Base-by-base conservation (phyloP, 1,140 invertebrate species). In the Drosophila mauritiana region DNA sequence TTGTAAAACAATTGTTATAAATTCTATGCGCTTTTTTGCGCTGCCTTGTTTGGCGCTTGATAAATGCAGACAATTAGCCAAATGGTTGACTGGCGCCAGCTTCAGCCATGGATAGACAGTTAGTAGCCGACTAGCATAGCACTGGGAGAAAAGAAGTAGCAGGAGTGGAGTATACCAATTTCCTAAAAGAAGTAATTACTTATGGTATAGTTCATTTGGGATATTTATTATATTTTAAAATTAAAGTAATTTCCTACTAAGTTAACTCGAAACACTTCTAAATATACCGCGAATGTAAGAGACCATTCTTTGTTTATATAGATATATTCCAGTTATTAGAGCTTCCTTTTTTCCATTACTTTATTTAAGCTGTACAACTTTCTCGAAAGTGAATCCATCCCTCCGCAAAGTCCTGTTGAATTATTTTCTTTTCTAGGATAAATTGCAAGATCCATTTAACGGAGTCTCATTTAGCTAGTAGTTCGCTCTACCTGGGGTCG, bases 1-100 rank as follows among this genome's bases (percentile, higher is more conserved):
- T 83, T 88, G 75, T 76, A 80, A 88, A 83, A 83, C 83, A 80
- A 88, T 89, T 88, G 80, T 80, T 83, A 88, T 89, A 83, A 83
- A 83, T 88, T 88, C 81, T 58, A 80, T 73, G 79, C 58, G 76
- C 59, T 45, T 65, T 73, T 80, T 80, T 68, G 49, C 39, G n/a
- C 27, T 63, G 56, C 53, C 64, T 57, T 77, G 48, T 73, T 76
- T 77, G 78, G 56, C 56, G 63, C 84, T 83, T 88, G 84, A 88
- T 77, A 89, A 89, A 89, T 83, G 83, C 84, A 80, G 80, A 83
- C 83, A 89, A 89, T 89, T 88, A 88, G 84, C 84, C 67, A 88
- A 89, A 83, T 83, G 80, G 67, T 89, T 77, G 58, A 77, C 58
- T 83, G 80, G 84, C 84, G 84, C 80, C 83, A 89, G 64, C 64